Evolutionary conservation across 2,113 vertebrate genomes (phyloP), one percentile per base, ranked within the genome.

Genomic region (Rhea americana): DNA sequence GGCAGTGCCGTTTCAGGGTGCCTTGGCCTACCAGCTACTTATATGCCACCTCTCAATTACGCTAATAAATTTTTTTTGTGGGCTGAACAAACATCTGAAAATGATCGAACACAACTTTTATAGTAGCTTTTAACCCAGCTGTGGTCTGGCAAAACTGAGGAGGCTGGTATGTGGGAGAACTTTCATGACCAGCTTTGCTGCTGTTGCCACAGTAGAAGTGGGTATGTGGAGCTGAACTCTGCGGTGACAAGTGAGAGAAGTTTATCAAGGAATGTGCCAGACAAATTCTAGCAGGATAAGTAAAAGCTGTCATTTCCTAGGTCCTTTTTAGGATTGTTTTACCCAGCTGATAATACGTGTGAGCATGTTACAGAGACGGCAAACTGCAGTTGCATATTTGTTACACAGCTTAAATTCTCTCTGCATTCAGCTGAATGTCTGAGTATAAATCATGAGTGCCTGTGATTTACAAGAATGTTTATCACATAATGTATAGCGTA

Each of bases 381-480:
- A 58, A 32, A 70, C 51, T 18, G 25, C 9, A 0, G 3, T 37
- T 58, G 37, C 30, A 1, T 35, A 48, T 56, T 71, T 41, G 51
- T 88, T 71, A 24, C 0, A 70, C n/a, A 47, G 48, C 74, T 84
- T n/a, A 21, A 47, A 26, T 89, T 76, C 61, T 56, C 62, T 61
- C 61, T 66, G 70, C 75, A 11, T 85, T 77, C 76, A 58, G 70
- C 20, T 47, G 56, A 72, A 82, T 22, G 20, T 78, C 50, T 43
- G 87, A 58, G 74, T 77, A 28, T 67, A 85, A 66, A 80, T 91
- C 83, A 74, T 47, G 87, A 80, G 93, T 91, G 88, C 93, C 82
- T 85, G 79, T 81, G 93, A 86, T 87, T 73, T 76, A 92, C 80
- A 74, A 39, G 83, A 77, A 87, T 87, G 81, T 94, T 22, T 65